Base-by-base conservation (phyloP, 2,888 invertebrate genomes). In the Julus scanicus region DNA sequence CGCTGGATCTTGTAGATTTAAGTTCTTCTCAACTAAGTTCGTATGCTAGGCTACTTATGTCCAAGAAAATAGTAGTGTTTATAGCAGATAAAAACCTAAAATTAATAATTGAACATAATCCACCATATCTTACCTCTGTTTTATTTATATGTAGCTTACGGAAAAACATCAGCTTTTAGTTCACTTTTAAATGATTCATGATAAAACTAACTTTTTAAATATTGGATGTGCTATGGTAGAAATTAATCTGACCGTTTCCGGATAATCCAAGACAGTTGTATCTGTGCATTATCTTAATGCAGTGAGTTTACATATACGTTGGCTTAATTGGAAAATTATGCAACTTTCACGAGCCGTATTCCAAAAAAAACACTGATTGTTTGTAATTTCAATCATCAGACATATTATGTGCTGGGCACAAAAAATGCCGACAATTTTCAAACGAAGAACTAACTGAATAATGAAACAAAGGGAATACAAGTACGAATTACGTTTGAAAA, bases 381-480 rank as follows among this genome's bases (percentile, higher is more conserved):
- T 37, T 39, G 13, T 13, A 80, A 37, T 80, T 80, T 39, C 37
- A 15, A 80, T 37, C 80, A 80, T 37, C 37, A 37, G 29, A 37
- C 37, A 37, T 80, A n/a, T n/a, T 13, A 80, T 37, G 80, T 15
- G 37, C 29, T 29, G 29, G 0, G 29, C 6, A 13, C 37, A 20
- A 80, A 80, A 80, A 80, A 80, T 37, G 80, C 80, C 80, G 80
- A 80, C 80, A 80, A 80, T 37, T 80, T 39, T 13, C 80, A 39
- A 80, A 37, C 37, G 80, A 80, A 80, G 37, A 80, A 37, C 37
- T 37, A 13, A 13, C 80, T 39, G 37, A 80, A 80, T 80, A 80
- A 80, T 80, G 80, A 80, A 80, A 80, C 37, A 80, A 80, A 80
- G 15, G 37, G 80, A 11, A 13, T 37, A 37, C 15, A 37, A 2